Percentiles rank a stretch among this genome's conserved stretches.
These are phyloP conservation scores for Apamea epomidion DNA, from an alignment of 2,888 invertebrate species.

Conservation along the genomic window DNA sequence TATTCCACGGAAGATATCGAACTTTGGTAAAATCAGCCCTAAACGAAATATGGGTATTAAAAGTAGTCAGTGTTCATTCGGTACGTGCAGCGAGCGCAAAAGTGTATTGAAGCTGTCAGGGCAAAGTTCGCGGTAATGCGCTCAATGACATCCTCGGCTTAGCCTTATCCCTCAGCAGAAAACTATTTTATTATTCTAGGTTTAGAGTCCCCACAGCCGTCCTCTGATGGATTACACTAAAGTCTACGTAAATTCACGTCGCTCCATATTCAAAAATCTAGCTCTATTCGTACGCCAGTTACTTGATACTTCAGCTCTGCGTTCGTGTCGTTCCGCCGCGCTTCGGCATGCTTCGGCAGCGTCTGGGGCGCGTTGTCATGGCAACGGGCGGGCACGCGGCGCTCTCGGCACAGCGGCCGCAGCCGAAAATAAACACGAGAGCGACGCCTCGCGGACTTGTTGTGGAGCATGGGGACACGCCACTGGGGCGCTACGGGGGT, in stretches of 20 bases:
- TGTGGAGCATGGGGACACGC: constrained; percentile 70
- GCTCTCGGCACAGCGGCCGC: constrained; percentile 79
- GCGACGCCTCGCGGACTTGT: constrained; percentile 73
- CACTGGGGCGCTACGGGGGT: constrained; percentile 60
- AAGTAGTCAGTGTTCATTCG: constrained; percentile 9
- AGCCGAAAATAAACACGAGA: constrained; percentile 87
- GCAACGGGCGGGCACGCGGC: constrained; percentile 82
- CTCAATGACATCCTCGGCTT: constrained; percentile 47
- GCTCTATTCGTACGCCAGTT: constrained; percentile 53
- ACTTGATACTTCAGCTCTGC: constrained; percentile 56
- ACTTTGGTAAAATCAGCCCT: background rate
- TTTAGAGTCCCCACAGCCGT: constrained; percentile 37
- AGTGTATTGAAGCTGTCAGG: constrained; percentile 45
- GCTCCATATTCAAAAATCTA: constrained; percentile 61
- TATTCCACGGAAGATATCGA: too few species aligned
- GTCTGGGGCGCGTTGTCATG: constrained; percentile 87
- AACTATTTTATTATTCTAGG: constrained; percentile 59
- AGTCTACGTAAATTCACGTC: constrained; percentile 54
- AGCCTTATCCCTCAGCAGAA: constrained; percentile 28
- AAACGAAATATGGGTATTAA: background rate
- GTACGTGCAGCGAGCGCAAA: constrained; percentile 29
- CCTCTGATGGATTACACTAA: constrained; percentile 59
- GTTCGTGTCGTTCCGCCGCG: constrained; percentile 74
- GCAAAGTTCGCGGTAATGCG: constrained; percentile 51
- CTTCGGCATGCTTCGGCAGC: constrained; percentile 78